Percentiles rank a stretch among this genome's conserved stretches.
Evolutionary conservation across 2,888 invertebrate species (phyloP).

Genomic region (Siphlonurus alternatus): DNA sequence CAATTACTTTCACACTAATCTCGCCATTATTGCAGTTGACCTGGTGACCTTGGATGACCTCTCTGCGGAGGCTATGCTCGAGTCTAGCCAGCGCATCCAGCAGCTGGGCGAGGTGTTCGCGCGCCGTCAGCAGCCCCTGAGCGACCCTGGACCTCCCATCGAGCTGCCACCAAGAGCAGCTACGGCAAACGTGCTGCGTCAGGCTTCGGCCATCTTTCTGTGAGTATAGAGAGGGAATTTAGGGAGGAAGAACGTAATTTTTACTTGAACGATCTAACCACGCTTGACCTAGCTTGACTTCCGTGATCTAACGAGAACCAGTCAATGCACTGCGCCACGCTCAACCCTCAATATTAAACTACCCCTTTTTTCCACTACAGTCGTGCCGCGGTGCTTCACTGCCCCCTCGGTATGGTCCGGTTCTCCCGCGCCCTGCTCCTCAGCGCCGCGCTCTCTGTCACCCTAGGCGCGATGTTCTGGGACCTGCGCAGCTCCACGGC

Average conservation of each 20-base stretch:
- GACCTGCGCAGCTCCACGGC: conserved; percentile 61
- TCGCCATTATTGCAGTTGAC: conserved; percentile 72
- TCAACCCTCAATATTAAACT: neutral
- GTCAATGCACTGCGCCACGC: no score
- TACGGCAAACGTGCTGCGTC: conserved; percentile 46
- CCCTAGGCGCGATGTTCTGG: conserved; percentile 80
- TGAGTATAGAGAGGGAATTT: conserved; percentile 23
- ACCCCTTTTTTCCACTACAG: conserved; percentile 31
- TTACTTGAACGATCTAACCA: neutral
- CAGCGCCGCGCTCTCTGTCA: conserved; percentile 63
- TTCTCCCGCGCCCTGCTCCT: conserved; percentile 63
- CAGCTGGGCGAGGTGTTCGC: conserved; percentile 70
- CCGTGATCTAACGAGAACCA: no score
- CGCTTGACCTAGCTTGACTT: conserved; percentile 2
- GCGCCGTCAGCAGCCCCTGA: conserved; percentile 42
- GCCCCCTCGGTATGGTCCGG: conserved; percentile 30
- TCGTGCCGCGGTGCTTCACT: conserved; percentile 38
- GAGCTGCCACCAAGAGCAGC: conserved; percentile 47
- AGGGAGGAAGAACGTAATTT: neutral
- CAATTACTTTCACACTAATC: no score
- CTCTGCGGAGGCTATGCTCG: conserved; percentile 85
- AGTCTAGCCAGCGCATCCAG: conserved; percentile 85
- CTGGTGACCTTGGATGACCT: conserved; percentile 84
- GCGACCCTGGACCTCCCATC: conserved; percentile 63
- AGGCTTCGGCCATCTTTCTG: conserved; percentile 51